Conservation (phyloP, 1,140 invertebrate genomes). For the Goniozus legneri region DNA sequence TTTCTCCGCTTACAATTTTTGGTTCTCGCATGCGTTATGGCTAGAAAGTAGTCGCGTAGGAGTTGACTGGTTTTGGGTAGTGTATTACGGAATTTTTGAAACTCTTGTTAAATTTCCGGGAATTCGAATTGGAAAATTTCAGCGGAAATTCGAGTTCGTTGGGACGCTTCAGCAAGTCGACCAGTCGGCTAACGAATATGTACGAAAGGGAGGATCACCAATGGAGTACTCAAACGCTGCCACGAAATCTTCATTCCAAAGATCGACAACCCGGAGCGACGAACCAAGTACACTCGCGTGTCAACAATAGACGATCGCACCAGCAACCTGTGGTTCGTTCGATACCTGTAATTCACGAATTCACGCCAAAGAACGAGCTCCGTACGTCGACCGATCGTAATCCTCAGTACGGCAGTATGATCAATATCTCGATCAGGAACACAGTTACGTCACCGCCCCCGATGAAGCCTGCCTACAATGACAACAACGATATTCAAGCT, state of each 20-base stretch:
- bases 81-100: neutral
- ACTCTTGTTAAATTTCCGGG: constrained; percentile 13
- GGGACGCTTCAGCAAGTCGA: constrained; percentile 76
- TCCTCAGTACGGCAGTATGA: constrained; percentile 62
- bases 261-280: too few species aligned
- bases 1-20: neutral
- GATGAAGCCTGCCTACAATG: neutral
- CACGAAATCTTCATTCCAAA: constrained; percentile 62
- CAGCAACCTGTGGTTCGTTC: neutral
- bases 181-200: constrained; percentile 61
- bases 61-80: too few species aligned
- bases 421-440: constrained; percentile 74
- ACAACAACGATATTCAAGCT: constrained; percentile 51
- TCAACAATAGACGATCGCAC: constrained; percentile 1
- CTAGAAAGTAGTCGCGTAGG: too few species aligned
- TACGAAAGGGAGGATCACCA: constrained; percentile 58
- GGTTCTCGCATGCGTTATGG: neutral
- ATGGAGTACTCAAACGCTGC: constrained; percentile 74
- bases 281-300: neutral
- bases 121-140: too few species aligned
- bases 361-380: neutral
- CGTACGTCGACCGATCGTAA: constrained; percentile 12
- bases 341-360: neutral
- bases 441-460: constrained; percentile 50
- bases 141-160: constrained; percentile 52